These are phyloP conservation scores for Falco concolor DNA, from an alignment of 2,797 vertebrate genomes.

Conservation along the genomic window DNA sequence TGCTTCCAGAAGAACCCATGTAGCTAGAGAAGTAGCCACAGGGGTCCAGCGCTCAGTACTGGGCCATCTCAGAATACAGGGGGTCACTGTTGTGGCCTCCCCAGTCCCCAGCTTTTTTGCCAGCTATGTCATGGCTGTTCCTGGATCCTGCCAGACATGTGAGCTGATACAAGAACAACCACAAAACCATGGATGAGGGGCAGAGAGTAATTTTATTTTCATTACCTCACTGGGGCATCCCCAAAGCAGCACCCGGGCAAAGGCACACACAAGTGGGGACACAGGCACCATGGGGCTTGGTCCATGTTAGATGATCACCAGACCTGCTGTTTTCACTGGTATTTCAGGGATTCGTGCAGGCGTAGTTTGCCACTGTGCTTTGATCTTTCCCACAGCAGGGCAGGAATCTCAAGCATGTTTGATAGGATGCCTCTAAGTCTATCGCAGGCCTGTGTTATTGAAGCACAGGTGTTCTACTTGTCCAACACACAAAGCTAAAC, in stretches of 20 bases:
- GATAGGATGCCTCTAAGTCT: no score
- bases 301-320: neutral
- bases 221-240: neutral
- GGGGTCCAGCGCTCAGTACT: neutral
- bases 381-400: neutral
- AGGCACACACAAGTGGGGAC: fast-evolving
- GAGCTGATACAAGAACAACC: neutral
- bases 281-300: fast-evolving
- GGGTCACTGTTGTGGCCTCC: neutral
- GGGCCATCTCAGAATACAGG: neutral
- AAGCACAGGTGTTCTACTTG: no score
- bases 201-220: neutral
- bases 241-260: neutral
- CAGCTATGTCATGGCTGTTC: neutral
- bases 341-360: fast-evolving
- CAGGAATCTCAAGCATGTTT: no score
- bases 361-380: neutral
- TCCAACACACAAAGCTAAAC: no score
- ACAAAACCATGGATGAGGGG: neutral
- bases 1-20: neutral
- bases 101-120: neutral
- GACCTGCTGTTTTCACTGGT: neutral
- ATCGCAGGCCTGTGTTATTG: no score
- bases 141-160: neutral
- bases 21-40: neutral